These are phyloP conservation scores for Eulemur mongoz DNA, from an alignment of 2,797 vertebrate species.

Conservation along the genomic window DNA sequence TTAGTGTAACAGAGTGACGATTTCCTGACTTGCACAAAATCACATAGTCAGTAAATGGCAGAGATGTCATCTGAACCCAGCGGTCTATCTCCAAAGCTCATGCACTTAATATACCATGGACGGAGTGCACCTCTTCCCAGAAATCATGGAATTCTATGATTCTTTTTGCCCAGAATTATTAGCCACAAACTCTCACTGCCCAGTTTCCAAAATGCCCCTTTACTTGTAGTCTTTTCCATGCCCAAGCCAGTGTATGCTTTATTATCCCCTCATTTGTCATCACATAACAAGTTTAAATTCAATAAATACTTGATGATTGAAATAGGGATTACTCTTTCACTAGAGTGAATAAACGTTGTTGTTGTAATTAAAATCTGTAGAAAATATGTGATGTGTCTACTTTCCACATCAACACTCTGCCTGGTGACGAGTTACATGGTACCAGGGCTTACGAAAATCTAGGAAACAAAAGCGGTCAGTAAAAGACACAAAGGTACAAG, in stretches of 20 bases:
- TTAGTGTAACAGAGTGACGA: neutral
- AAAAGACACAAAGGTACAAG: neutral
- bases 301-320: neutral
- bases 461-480: neutral
- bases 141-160: neutral
- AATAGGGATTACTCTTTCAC: neutral
- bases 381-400: neutral
- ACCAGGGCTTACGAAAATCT: neutral
- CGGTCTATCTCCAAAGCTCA: neutral
- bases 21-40: neutral
- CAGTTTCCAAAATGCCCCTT: neutral
- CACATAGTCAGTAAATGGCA: neutral
- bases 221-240: neutral
- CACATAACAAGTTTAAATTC: neutral
- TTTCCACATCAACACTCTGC: neutral
- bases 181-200: neutral
- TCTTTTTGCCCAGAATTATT: neutral
- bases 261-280: neutral
- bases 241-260: neutral
- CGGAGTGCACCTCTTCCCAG: neutral
- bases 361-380: conserved; percentile 23
- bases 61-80: neutral
- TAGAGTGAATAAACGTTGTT: neutral
- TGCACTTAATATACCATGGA: neutral
- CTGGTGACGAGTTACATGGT: neutral